Conservation (phyloP, 2,888 invertebrate species). For the Drosophila paramelanica region DNA sequence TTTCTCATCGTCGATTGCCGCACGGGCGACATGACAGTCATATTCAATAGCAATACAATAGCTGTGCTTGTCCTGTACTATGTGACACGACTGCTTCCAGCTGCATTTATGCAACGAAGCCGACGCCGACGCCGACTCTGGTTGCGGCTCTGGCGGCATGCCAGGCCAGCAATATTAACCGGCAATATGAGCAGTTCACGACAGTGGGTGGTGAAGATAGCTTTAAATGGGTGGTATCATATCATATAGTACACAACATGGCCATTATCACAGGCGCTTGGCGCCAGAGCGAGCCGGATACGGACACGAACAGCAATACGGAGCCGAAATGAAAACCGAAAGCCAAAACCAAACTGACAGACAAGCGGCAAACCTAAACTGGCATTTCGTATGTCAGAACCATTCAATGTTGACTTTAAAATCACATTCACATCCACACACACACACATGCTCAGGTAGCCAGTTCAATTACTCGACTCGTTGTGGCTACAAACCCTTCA, state of each 20-base stretch:
- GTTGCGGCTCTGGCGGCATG: constrained; percentile 43
- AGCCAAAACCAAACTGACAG: constrained; percentile 46
- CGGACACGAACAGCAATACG: constrained; percentile 7
- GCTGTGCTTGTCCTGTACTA: not conserved
- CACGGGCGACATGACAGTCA: not conserved
- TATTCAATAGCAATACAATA: constrained; percentile 14
- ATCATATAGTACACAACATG: constrained; percentile 48
- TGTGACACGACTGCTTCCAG: not conserved
- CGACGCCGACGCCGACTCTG: not conserved
- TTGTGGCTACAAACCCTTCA: constrained; percentile 29
- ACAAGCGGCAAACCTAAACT: constrained; percentile 72
- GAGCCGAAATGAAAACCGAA: constrained; percentile 1
- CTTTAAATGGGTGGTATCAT: constrained; percentile 34
- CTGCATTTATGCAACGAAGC: not conserved
- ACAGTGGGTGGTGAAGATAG: constrained; percentile 27
- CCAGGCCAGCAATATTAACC: constrained; percentile 57
- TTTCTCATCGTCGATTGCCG: not conserved
- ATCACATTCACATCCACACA: constrained; percentile 63
- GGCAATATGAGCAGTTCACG: constrained; percentile 53
- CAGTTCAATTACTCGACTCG: constrained; percentile 70
- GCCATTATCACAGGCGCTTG: constrained; percentile 37
- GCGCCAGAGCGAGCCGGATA: constrained; percentile 1
- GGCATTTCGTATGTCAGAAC: constrained; percentile 71
- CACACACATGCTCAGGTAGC: constrained; percentile 18
- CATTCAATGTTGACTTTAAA: constrained; percentile 72